Evolutionary conservation across 2,113 vertebrate genomes (phyloP).

Genomic region (Strigops habroptila): DNA sequence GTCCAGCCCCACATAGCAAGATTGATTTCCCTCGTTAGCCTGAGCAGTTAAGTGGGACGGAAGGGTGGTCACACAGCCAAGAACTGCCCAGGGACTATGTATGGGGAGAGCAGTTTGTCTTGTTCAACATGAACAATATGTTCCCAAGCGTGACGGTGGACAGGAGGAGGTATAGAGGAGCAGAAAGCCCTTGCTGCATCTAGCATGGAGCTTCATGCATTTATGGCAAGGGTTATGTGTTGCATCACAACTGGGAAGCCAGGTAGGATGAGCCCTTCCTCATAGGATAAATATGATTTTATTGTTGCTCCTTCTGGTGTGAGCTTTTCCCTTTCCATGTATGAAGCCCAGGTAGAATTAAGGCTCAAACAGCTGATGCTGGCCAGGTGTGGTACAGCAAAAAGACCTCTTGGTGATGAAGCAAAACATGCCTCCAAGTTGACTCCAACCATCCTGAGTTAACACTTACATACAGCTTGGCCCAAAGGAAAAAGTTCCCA

Average conservation of each 20-base stretch:
- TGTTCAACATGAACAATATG: rapidly evolving
- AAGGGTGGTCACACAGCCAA: background rate
- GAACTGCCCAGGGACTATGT: background rate
- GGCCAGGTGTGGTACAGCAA: background rate
- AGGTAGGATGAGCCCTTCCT: background rate
- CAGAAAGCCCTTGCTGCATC: background rate
- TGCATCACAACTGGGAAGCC: background rate
- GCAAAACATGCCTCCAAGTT: background rate
- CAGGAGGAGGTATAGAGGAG: background rate
- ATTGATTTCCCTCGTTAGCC: slow-evolving; percentile 33
- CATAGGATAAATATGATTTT: background rate
- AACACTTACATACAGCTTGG: background rate
- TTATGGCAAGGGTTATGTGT: background rate
- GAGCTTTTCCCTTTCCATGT: background rate
- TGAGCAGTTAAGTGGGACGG: background rate
- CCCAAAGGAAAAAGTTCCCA: background rate
- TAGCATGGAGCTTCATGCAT: background rate
- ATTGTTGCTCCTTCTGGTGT: background rate
- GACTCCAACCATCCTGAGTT: background rate
- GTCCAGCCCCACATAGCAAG: background rate
- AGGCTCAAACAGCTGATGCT: background rate
- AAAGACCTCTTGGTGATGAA: background rate
- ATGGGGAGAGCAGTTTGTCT: background rate
- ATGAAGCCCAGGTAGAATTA: background rate
- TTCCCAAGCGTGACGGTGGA: background rate